These are phyloP conservation scores for Medauroidea extradentata DNA, from an alignment of 1,140 invertebrate genomes.

Conservation along the genomic window DNA sequence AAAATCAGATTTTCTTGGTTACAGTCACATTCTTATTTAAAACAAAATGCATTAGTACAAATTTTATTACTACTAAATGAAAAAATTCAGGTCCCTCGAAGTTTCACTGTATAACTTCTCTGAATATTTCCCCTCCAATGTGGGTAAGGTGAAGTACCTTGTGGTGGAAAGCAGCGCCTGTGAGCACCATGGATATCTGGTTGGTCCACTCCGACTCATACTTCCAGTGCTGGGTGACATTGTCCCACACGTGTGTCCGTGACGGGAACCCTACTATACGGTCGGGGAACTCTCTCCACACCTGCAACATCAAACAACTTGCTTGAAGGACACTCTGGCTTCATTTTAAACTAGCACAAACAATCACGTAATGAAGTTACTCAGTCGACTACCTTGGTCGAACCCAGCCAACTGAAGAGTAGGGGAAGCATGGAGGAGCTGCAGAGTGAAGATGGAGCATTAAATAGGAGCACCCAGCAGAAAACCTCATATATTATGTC, in stretches of 20 bases:
- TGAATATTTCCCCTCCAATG: neutral
- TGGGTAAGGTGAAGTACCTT: slow-evolving; percentile 52
- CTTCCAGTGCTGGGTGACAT: slow-evolving; percentile 73
- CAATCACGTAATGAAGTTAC: too few species aligned
- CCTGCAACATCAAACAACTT: slow-evolving; percentile 52
- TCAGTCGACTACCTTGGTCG: too few species aligned
- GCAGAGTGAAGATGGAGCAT: too few species aligned
- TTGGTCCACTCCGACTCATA: slow-evolving; percentile 96
- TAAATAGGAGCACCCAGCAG: too few species aligned
- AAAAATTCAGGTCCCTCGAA: neutral
- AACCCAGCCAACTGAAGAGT: too few species aligned
- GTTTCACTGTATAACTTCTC: neutral
- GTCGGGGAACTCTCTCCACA: slow-evolving; percentile 92
- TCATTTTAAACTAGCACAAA: too few species aligned
- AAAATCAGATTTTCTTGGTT: too few species aligned
- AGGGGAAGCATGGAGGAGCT: too few species aligned
- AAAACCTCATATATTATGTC: too few species aligned
- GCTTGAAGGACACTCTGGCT: too few species aligned
- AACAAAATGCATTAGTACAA: neutral
- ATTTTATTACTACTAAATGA: neutral
- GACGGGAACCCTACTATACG: slow-evolving; percentile 89
- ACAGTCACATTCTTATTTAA: neutral
- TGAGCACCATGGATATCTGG: slow-evolving; percentile 88
- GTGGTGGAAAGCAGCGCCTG: slow-evolving; percentile 90
- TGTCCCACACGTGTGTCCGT: slow-evolving; percentile 85